phyloP scores from a whole-genome alignment of 2,888 invertebrate species.

The Noctua fimbriata region DNA sequence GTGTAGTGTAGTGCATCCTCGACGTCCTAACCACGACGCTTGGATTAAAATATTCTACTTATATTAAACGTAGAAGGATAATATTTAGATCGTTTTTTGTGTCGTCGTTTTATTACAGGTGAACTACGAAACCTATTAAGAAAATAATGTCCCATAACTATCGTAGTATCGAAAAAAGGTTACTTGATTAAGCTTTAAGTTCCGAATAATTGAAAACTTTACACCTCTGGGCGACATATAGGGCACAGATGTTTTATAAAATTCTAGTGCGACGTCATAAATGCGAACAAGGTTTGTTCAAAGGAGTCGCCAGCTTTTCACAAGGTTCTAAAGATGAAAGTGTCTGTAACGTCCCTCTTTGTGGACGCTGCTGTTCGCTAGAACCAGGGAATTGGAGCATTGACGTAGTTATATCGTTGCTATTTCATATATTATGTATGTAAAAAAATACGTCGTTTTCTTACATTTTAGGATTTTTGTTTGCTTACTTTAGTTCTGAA shows the following conservation, averaged over 20 bases:
- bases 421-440: not conserved
- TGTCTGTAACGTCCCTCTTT: slow-evolving; percentile 70
- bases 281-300: slow-evolving; percentile 56
- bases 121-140: not conserved
- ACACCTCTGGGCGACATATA: not conserved
- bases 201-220: not conserved
- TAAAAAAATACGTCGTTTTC: too few species aligned
- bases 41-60: not conserved
- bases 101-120: not conserved
- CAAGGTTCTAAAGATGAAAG: slow-evolving; percentile 64
- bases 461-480: too few species aligned
- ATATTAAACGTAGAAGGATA: not conserved
- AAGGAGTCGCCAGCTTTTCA: slow-evolving; percentile 66
- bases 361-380: slow-evolving; percentile 32
- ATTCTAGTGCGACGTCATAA: slow-evolving; percentile 6
- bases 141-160: not conserved
- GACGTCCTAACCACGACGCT: too few species aligned
- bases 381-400: slow-evolving; percentile 18
- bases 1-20: not conserved
- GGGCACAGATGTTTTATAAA: not conserved
- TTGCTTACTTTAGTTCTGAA: too few species aligned
- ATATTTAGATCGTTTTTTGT: too few species aligned
- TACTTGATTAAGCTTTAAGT: not conserved
- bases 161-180: not conserved
- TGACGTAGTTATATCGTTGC: not conserved